Conservation (phyloP, 2,888 invertebrate species). For the Saturnia pavonia region DNA sequence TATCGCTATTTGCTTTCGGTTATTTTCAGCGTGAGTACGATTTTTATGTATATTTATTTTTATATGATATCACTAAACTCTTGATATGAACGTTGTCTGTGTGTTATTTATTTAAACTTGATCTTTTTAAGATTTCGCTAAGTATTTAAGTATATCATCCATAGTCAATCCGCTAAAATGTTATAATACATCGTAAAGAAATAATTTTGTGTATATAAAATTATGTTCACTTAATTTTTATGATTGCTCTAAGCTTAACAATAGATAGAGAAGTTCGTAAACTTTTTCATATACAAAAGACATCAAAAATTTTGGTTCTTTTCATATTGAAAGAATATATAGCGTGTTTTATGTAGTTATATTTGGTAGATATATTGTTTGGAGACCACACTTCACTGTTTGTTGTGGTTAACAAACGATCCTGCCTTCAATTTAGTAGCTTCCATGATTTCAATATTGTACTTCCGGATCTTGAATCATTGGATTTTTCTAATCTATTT, state of each 20-base stretch:
- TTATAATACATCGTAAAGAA: background rate
- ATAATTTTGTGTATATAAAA: background rate
- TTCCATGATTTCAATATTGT: background rate
- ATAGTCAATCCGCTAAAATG: background rate
- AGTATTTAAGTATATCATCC: background rate
- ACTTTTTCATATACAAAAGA: too few relatives aligned
- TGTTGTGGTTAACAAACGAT: background rate
- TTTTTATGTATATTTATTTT: background rate
- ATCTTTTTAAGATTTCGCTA: background rate
- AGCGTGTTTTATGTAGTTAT: background rate
- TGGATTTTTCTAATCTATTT: background rate
- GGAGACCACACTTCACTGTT: background rate
- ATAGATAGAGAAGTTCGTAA: too few relatives aligned
- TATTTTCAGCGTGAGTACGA: background rate
- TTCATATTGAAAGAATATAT: background rate
- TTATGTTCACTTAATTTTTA: too few relatives aligned
- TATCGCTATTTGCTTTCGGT: background rate
- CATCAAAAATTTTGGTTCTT: too few relatives aligned
- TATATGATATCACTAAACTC: background rate
- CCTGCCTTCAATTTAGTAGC: constrained; percentile 2
- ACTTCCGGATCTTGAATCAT: background rate
- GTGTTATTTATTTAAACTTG: background rate
- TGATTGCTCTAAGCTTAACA: too few relatives aligned
- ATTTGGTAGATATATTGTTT: background rate
- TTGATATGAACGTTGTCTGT: background rate